Evolutionary conservation across 64 coral and sea anemone species (phyloP).

Genomic region (Catalaphyllia jardinei): DNA sequence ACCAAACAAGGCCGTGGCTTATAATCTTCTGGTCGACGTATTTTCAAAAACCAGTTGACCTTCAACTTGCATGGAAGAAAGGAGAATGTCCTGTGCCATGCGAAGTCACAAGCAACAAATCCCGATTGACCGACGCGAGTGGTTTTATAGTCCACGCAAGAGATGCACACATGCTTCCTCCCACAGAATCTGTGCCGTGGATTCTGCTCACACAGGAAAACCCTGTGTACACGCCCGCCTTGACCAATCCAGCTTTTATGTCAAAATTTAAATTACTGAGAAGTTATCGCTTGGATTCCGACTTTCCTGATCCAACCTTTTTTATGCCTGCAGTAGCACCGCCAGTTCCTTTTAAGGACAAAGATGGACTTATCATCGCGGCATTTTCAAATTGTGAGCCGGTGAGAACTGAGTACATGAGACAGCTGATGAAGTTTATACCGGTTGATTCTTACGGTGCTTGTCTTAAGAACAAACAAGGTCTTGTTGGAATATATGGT

Average conservation of each 20-base stretch:
- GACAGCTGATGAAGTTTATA: constrained; percentile 55
- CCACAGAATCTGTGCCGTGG: constrained; percentile 31
- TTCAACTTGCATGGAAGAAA: background rate
- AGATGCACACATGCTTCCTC: constrained; percentile 36
- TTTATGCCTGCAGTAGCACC: constrained; percentile 32
- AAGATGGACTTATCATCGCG: constrained; percentile 40
- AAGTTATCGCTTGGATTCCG: constrained; percentile 60
- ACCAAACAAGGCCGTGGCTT: background rate
- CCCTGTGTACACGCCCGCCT: constrained; percentile 42
- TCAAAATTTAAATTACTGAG: constrained; percentile 8
- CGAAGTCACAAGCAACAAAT: constrained; percentile 26
- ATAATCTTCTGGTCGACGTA: background rate
- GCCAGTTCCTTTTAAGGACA: constrained; percentile 46
- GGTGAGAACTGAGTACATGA: constrained; percentile 46
- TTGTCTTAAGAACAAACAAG: constrained; percentile 60
- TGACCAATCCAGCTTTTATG: constrained; percentile 19
- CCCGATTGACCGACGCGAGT: background rate
- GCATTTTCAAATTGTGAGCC: constrained; percentile 58
- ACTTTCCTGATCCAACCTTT: constrained; percentile 38
- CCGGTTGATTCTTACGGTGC: constrained; percentile 58
- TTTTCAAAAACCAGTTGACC: background rate
- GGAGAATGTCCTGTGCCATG: background rate
- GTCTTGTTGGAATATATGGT: background rate
- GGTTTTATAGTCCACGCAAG: constrained; percentile 47
- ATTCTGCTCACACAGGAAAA: constrained; percentile 48